Evolutionary conservation across 2,888 invertebrate species (phyloP).

Genomic region (Lasioglossum oenotherae): DNA sequence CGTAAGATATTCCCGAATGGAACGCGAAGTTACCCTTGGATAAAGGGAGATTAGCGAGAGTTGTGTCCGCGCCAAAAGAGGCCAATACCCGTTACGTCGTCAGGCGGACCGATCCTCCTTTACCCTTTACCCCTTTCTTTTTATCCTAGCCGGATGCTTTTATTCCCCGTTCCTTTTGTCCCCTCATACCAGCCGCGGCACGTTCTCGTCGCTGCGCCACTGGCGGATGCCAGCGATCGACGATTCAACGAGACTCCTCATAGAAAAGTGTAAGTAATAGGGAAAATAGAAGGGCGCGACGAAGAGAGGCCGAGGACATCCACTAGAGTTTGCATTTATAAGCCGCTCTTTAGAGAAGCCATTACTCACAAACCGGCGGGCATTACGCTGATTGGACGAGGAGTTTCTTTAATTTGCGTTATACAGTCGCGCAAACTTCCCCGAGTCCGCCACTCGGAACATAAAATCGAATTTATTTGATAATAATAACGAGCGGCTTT

Average conservation of each 20-base stretch:
- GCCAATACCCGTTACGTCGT: constrained; percentile 73
- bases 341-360: constrained; percentile 3
- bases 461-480: background rate
- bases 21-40: constrained; percentile 72
- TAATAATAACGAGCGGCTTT: background rate
- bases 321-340: constrained; percentile 20
- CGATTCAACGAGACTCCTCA: constrained; percentile 24
- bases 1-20: constrained; percentile 74
- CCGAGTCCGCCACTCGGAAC: background rate
- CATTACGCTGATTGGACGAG: constrained; percentile 8
- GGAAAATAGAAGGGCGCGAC: background rate
- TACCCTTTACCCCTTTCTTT: constrained; percentile 33
- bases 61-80: constrained; percentile 77
- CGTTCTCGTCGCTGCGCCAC: constrained; percentile 28
- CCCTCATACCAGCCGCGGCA: constrained; percentile 10
- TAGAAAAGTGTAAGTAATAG: constrained; percentile 38
- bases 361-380: constrained; percentile 11
- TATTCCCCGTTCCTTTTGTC: constrained; percentile 14
- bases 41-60: constrained; percentile 77
- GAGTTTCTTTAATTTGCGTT: background rate
- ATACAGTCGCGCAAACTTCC: background rate
- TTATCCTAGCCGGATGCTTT: constrained; percentile 18
- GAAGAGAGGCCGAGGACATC: background rate
- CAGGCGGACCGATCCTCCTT: constrained; percentile 56
- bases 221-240: constrained; percentile 21